Evolutionary conservation across 92 coral and sea anemone genomes (phyloP).

Genomic region (Epizoanthus rinbou): DNA sequence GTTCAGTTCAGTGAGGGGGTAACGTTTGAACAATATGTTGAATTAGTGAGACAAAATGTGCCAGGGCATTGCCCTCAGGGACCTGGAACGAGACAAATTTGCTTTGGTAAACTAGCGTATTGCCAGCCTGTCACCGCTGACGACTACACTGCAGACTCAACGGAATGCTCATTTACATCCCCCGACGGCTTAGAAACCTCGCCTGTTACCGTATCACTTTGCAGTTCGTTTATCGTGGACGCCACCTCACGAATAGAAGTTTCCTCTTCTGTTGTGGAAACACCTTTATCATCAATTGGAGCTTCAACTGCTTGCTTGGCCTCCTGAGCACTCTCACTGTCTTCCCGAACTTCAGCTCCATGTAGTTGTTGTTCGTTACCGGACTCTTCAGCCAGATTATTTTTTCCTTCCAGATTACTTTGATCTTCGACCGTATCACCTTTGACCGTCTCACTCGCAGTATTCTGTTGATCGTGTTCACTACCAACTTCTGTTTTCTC

Average conservation of each 20-base stretch:
- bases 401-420: not conserved
- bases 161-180: conserved; percentile 2
- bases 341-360: not conserved
- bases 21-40: too few species aligned
- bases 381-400: not conserved
- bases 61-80: too few species aligned
- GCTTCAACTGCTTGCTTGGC: not conserved
- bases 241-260: not conserved
- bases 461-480: not conserved
- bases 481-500: not conserved
- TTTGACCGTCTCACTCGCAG: not conserved
- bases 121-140: too few species aligned
- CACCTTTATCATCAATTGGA: not conserved
- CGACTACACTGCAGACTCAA: conserved; percentile 23
- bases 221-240: not conserved
- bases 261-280: not conserved
- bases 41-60: too few species aligned
- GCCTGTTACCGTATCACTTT: not conserved
- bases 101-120: too few species aligned
- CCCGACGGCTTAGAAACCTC: not conserved
- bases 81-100: too few species aligned
- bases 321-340: not conserved
- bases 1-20: too few species aligned
- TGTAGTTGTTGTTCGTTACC: not conserved
- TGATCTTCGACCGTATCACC: not conserved